phyloP scores from a whole-genome alignment of 2,797 vertebrate genomes.

The Oryzias sinensis region DNA sequence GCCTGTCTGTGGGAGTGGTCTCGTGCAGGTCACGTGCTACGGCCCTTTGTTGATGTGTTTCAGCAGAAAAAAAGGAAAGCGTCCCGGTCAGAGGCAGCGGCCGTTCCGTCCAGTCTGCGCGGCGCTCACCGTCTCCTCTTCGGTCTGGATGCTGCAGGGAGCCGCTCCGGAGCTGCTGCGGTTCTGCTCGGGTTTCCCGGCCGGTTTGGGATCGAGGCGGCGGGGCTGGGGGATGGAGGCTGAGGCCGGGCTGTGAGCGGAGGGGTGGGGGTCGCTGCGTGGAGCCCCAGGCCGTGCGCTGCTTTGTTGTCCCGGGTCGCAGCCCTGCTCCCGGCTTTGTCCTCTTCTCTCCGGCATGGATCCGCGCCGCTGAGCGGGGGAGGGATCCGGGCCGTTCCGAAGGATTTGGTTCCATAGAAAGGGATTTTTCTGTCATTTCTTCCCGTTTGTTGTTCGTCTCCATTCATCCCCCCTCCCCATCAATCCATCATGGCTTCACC shows the following conservation, averaged over 20 bases:
- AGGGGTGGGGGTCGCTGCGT: conserved; percentile 51
- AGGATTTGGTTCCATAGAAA: no score
- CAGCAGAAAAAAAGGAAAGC: conserved; percentile 19
- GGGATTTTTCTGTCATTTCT: no score
- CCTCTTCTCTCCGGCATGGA: no score
- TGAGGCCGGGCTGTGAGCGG: conserved; percentile 54
- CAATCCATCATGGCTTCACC: conserved; percentile 59
- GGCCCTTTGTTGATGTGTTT: conserved; percentile 66
- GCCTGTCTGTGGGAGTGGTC: conserved; percentile 52
- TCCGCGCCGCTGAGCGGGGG: no score
- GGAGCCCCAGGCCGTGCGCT: conserved; percentile 57
- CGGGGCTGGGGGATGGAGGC: conserved; percentile 62
- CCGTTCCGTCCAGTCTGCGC: conserved; percentile 10
- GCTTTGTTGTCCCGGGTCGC: conserved; percentile 54
- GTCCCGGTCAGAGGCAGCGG: conserved; percentile 21
- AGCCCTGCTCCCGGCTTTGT: neutral
- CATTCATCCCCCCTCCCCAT: neutral
- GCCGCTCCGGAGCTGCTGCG: conserved; percentile 3
- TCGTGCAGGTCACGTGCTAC: conserved; percentile 56
- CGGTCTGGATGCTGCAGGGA: conserved; percentile 37
- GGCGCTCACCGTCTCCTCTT: conserved; percentile 16
- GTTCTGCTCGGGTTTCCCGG: conserved; percentile 28
- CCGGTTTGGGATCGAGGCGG: conserved; percentile 34
- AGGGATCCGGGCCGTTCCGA: no score
- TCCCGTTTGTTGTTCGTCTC: neutral